A percentile compares a stretch with the other conserved stretches of the same genome.
Conservation (phyloP, 2,888 invertebrate genomes). For the Drosophila diplacantha region DNA sequence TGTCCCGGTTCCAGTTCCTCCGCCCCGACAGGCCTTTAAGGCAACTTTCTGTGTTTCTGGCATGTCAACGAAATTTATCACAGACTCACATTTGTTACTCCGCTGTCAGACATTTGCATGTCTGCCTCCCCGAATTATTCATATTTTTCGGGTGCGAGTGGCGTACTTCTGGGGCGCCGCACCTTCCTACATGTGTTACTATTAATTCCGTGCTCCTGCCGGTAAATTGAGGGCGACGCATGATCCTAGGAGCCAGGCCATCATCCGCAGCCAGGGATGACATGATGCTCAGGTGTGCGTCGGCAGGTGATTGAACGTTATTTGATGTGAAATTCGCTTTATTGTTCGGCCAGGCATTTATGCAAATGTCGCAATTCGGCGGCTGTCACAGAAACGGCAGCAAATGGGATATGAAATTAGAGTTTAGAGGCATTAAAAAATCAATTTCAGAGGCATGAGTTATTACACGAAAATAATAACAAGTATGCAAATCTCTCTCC, state of each 20-base stretch:
- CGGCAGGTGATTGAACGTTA: constrained; percentile 61
- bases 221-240: constrained; percentile 27
- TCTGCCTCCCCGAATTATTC: constrained; percentile 57
- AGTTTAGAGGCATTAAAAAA: background rate
- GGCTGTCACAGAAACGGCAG: constrained; percentile 27
- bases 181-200: constrained; percentile 55
- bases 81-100: constrained; percentile 64
- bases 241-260: constrained; percentile 24
- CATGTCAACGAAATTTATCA: constrained; percentile 63
- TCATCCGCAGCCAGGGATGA: constrained; percentile 15
- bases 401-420: constrained; percentile 28
- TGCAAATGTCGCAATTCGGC: constrained; percentile 56
- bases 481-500: background rate
- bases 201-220: constrained; percentile 58
- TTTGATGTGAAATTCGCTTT: constrained; percentile 59
- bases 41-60: constrained; percentile 26
- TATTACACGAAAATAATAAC: background rate
- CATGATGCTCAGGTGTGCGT: constrained; percentile 18
- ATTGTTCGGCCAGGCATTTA: constrained; percentile 49
- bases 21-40: background rate
- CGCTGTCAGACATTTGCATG: constrained; percentile 58
- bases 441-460: background rate
- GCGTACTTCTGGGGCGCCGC: constrained; percentile 18
- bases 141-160: constrained; percentile 48
- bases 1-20: background rate